A percentile compares a stretch with the other conserved stretches of the same genome.
Evolutionary conservation across 2,113 vertebrate genomes (phyloP).

Genomic region (Circaetus gallicus): DNA sequence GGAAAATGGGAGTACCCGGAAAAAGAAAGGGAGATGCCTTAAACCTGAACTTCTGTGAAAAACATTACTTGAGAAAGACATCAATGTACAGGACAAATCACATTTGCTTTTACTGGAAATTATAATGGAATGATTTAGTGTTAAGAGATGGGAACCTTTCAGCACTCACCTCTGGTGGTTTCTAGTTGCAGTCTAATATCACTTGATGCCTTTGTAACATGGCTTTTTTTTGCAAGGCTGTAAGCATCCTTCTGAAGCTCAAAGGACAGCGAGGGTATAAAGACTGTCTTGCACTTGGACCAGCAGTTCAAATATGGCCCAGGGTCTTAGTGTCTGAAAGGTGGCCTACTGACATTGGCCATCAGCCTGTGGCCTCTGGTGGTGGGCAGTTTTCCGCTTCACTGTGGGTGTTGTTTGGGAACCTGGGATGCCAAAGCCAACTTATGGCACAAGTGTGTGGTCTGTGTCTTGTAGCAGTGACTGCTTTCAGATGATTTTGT

Average conservation of each 20-base stretch:
- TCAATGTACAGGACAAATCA: not conserved
- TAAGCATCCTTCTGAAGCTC: not conserved
- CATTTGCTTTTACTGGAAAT: slow-evolving; percentile 9
- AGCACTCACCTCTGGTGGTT: not conserved
- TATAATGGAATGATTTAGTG: slow-evolving; percentile 32
- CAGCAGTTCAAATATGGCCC: not conserved
- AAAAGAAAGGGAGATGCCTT: slow-evolving; percentile 50
- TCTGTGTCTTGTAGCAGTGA: not conserved
- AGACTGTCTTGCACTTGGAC: not conserved
- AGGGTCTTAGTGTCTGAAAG: not conserved
- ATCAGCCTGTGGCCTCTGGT: not conserved
- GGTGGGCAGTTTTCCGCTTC: not conserved
- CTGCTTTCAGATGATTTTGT: not conserved
- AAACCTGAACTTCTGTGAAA: slow-evolving; percentile 54
- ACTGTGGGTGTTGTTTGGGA: not conserved
- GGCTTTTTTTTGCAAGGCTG: not conserved
- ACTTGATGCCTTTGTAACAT: not conserved
- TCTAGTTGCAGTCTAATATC: not conserved
- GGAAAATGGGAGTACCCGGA: not conserved
- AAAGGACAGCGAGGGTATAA: accelerated
- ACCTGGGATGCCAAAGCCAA: not conserved
- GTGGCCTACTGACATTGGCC: not conserved
- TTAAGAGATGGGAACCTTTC: slow-evolving; percentile 20
- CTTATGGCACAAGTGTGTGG: not conserved
- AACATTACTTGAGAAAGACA: slow-evolving; percentile 55